Evolutionary conservation across 64 coral and sea anemone species (phyloP), one percentile per base, ranked within the genome.

Genomic region (Catalaphyllia jardinei): DNA sequence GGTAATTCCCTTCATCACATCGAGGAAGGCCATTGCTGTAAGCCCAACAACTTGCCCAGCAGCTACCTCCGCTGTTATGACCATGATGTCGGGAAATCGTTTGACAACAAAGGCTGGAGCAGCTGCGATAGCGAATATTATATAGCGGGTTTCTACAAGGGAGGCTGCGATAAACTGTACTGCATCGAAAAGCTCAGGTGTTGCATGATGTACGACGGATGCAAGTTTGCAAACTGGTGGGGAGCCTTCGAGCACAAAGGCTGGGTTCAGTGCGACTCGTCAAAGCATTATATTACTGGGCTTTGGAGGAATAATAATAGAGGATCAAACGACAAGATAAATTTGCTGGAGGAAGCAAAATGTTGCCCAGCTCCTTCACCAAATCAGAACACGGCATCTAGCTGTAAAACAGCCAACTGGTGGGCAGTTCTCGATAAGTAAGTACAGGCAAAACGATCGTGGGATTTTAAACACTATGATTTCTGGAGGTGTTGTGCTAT

Each of bases 31-130:
- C 64, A 16, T 13, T 86, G 83, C 65, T 86, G 83, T 52, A 86
- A 73, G 39, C 88, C 88, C 39, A 73, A 24, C 11, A 90, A 42
- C 60, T 59, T 79, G 35, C 52, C 60, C 0, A 22, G 17, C 11
- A 46, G 39, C 6, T 82, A 78, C 30, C 38, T 31, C 22, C 31
- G 24, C 46, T 90, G 88, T 69, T 79, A 80, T 31, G 54, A 9
- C 4, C 15, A 89, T 0, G 35, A 67, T 9, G 63, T 81, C 59
- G 5, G 39, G 10, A 11, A 6, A 38, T 51, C 76, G 0, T 81
- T 90, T 22, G 88, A 80, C 76, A 74, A 75, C 24, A 85, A 74
- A 76, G 78, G 78, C 8, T 74, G 64, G 79, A 91, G 65, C 24
- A 25, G n/a, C 11, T 91, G 89, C 55, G 25, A 14, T 13, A 49